These are phyloP conservation scores for Electrona antarctica DNA, from an alignment of 2,113 vertebrate genomes.

Conservation along the genomic window DNA sequence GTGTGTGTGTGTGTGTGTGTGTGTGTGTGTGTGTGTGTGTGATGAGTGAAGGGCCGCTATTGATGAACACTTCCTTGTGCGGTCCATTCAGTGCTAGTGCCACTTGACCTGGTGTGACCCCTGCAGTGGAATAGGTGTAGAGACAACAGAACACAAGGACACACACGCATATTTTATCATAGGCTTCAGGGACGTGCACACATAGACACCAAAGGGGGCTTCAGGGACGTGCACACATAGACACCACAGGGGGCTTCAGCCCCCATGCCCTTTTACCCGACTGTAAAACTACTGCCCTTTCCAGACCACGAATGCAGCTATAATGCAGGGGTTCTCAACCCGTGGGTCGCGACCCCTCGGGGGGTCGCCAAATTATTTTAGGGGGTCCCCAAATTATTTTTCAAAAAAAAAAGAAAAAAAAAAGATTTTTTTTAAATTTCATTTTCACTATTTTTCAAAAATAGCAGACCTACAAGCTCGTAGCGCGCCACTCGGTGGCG, in stretches of 20 bases:
- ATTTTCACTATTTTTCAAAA: too few relatives aligned
- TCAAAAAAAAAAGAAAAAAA: too few relatives aligned
- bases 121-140: neutral
- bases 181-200: neutral
- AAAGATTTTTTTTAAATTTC: too few relatives aligned
- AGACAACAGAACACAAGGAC: neutral
- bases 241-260: neutral
- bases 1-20: neutral
- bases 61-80: conserved; percentile 8
- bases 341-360: too few relatives aligned
- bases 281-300: too few relatives aligned
- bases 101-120: conserved; percentile 25
- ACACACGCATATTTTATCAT: neutral
- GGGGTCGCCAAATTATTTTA: too few relatives aligned
- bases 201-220: neutral
- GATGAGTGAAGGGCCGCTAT: neutral
- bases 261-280: too few relatives aligned
- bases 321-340: too few relatives aligned
- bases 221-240: neutral
- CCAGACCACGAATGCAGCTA: too few relatives aligned
- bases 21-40: conserved; percentile 17
- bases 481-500: too few relatives aligned
- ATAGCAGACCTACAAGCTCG: too few relatives aligned
- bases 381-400: too few relatives aligned
- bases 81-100: conserved; percentile 5